Base-by-base conservation (phyloP, 2,113 vertebrate genomes). In the Motacilla tschutschensis region DNA sequence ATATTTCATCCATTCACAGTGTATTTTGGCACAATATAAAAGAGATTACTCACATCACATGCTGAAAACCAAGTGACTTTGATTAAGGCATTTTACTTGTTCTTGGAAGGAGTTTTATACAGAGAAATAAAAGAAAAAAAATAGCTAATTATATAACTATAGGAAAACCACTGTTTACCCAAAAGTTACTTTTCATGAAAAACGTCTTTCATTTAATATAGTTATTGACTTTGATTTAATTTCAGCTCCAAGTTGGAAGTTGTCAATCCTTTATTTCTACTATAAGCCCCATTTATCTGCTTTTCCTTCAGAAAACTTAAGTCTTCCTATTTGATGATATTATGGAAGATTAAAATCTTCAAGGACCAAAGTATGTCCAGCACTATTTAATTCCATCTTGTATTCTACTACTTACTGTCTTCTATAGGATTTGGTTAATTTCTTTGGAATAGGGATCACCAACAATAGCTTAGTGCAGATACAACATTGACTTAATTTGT, bases 41-140 rank as follows among this genome's bases (percentile, higher is more conserved):
- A 38, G 33, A 79, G 21, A 18, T 93, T 88, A 85, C 29, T 51
- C 12, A 81, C 13, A 16, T 28, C 20, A 79, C n/a, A 44, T 78
- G 25, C 33, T 87, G 57, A 86, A 84, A 87, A 77, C 16, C 60
- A 73, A 20, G 14, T 73, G 26, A n/a, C 77, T 91, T 50, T 5
- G 35, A 71, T 14, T 44, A 88, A 92, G 54, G 8, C 13, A 83
- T n/a, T 75, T 74, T 84, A 48, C 77, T 55, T 53, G 17, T 22
- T 25, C 16, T 74, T 57, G 41, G 63, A 79, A 90, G 16, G 1
- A 14, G 12, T 12, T 22, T 91, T 64, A 75, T 50, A 15, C 36
- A 78, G 24, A 36, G 35, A 83, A 78, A 79, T 38, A 82, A 48
- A 8, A 24, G 3, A 62, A 76, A 51, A 53, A 57, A 80, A 20